Base-by-base conservation (phyloP, 1,140 invertebrate genomes). In the Drosophila navojoa region DNA sequence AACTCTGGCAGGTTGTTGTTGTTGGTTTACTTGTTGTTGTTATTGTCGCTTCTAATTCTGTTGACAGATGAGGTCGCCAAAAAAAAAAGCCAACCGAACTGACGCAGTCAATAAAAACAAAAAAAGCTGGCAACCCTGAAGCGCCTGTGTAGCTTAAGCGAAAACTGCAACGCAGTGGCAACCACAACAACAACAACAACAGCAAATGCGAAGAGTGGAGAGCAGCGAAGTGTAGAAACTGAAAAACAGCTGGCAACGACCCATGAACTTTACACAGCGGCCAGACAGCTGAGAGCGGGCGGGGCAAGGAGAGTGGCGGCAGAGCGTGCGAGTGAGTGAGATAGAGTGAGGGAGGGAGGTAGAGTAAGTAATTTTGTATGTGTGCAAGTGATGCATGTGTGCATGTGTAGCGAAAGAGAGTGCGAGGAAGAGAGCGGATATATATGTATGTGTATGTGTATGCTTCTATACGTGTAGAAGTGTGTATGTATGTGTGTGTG, bases 1-100 rank as follows among this genome's bases (percentile, higher is more conserved):
- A 63, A 61, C 40, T 60, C 27, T 59, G 63, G 63, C 59, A 53
- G 16, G n/a, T 40, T 42, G 19, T 57, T 57, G 22, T 27, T 47
- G 68, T 52, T 42, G 35, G 9, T 57, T 15, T 40, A 38, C 54
- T 35, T 66, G 38, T 25, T 66, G 53, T 49, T 66, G 61, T 55
- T 67, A 69, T 62, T 67, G 84, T 77, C 69, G 79, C 84, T 87
- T 89, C 85, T 89, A 89, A 89, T 89, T 80, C 74, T 78, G 77
- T 79, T 89, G 84, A 89, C 85, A 89, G 77, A 89, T 89, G 85
- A 89, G 84, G 84, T 89, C 84, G 84, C 79, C 79, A 71, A 75
- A 75, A 76, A 44, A 32, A 32, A 32, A 32, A 64, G 66, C 71
- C 71, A 77, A 58, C 66, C 71, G 66, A 55, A 55, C 44, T 80